Conservation (phyloP, 2,113 vertebrate species). For the Donacobius atricapilla region DNA sequence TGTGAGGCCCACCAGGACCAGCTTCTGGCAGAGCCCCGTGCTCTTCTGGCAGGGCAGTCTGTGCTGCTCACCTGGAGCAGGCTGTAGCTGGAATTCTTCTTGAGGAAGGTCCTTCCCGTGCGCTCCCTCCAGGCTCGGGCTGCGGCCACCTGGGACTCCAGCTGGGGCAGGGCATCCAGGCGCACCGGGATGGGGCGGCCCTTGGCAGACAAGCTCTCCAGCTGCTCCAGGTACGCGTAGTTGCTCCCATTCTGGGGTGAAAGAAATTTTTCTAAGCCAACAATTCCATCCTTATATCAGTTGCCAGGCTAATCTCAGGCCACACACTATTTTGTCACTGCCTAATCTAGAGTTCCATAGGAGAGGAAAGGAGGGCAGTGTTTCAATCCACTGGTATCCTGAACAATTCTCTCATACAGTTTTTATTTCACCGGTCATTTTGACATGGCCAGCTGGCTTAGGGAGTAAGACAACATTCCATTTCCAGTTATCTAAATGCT, state of each 20-base stretch:
- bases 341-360: background rate
- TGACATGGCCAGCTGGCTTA: background rate
- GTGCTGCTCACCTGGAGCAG: conserved; percentile 84
- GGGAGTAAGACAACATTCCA: background rate
- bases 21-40: background rate
- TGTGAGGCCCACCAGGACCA: no score
- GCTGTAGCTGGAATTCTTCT: conserved; percentile 95
- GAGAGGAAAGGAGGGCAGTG: background rate
- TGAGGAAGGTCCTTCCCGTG: conserved; percentile 94
- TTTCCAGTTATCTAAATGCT: background rate
- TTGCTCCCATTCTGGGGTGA: conserved; percentile 82
- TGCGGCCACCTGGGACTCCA: conserved; percentile 93
- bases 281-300: fast-evolving
- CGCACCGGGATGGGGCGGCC: conserved; percentile 93
- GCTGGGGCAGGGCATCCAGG: conserved; percentile 88
- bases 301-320: background rate
- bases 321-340: background rate
- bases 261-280: background rate
- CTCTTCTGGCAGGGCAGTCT: background rate
- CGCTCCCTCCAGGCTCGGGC: conserved; percentile 95
- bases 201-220: conserved; percentile 88
- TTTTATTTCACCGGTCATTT: background rate
- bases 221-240: conserved; percentile 93
- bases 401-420: background rate
- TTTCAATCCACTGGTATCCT: background rate